Evolutionary conservation across 2,113 vertebrate genomes (phyloP).

Genomic region (Silurus meridionalis): DNA sequence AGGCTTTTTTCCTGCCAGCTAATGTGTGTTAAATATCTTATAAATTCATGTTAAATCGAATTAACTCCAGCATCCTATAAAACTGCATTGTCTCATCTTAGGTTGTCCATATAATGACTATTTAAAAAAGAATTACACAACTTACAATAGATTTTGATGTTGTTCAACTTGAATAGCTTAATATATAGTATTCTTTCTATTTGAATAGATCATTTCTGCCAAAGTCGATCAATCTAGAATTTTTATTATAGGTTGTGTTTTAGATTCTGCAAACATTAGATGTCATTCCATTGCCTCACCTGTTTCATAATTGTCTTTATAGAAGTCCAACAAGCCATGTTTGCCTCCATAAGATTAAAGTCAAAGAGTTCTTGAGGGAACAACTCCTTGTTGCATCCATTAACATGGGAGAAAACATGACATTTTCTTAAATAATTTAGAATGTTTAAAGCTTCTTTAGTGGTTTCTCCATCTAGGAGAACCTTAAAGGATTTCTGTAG

Average conservation of each 20-base stretch:
- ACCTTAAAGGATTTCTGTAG: neutral
- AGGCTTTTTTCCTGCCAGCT: neutral
- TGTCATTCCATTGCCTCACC: neutral
- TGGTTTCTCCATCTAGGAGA: neutral
- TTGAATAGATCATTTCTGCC: neutral
- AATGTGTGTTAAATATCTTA: neutral
- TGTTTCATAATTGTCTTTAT: neutral
- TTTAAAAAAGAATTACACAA: neutral
- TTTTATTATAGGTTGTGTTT: neutral
- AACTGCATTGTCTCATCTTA: neutral
- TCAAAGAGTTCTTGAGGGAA: neutral
- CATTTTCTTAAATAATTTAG: neutral
- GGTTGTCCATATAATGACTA: neutral
- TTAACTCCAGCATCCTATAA: neutral
- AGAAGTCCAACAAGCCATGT: too few relatives aligned
- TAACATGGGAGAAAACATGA: neutral
- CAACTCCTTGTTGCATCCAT: neutral
- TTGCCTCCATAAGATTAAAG: neutral
- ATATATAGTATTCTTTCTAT: neutral
- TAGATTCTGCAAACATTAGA: neutral
- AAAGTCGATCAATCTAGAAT: neutral
- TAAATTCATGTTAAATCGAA: neutral
- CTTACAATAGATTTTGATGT: neutral
- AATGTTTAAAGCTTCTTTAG: neutral
- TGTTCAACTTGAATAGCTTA: neutral